Base-by-base conservation (phyloP, 2,888 invertebrate genomes). In the Nomada lathburiana region DNA sequence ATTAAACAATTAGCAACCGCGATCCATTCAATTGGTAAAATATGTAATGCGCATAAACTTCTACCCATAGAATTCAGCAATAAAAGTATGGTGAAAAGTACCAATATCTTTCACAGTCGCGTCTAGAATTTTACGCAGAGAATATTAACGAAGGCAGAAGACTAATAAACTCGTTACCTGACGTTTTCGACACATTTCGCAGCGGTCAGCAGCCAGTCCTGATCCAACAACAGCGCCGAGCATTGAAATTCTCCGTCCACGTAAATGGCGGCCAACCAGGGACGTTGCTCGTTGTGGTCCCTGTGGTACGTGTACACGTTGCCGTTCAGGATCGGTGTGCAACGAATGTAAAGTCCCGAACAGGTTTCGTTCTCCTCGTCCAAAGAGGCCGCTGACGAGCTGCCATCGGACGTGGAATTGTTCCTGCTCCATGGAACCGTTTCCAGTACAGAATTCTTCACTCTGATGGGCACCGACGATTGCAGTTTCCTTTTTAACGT, bases 221-320 rank as follows among this genome's bases (percentile, higher is more conserved):
- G 90, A 85, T 96, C 95, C 60, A 98, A 92, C 74, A 98, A 94
- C 52, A 96, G 95, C 7, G 97, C 97, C 62, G 96, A 95, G 90
- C 97, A 97, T 89, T 94, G 95, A 83, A 96, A 96, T 77, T 94
- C 92, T 2, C 98, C 97, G 90, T 97, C 96, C 0, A 95, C 94
- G 92, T 95, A 97, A 70, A 98, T 94, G 88, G 96, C 96, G 0
- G 96, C 97, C 89, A 96, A 94, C 97, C 97, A 98, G 0, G 97
- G 97, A 95, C 96, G 96, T 78, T 94, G 87, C 86, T 94, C 94
- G 44, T 92, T 89, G 47, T 92, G 55, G 55, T 85, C 44, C 85
- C 82, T 26, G 85, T 88, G 72, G 29, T 90, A 76, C 36, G 79
- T 65, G 36, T 79, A 73, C 26, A 80, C 60, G 20, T 77, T 82